A percentile compares a stretch with the other conserved stretches of the same genome.
Evolutionary conservation across 2,888 invertebrate species (phyloP).

Genomic region (Oscheius sp.): DNA sequence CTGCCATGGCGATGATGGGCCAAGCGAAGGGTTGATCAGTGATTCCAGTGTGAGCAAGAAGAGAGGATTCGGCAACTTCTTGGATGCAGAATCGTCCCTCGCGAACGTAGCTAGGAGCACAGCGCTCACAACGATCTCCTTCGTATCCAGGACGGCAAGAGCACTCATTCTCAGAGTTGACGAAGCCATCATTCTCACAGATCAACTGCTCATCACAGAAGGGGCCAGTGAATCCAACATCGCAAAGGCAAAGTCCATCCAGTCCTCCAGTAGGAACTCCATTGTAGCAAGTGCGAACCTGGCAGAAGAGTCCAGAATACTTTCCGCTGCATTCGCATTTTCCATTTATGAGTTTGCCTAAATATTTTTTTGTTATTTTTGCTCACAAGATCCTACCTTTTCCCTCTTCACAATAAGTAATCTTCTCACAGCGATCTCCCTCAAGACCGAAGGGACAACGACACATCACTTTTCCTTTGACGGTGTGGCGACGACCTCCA

Average conservation of each 20-base stretch:
- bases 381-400: no score
- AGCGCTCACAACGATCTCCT: slow-evolving; percentile 50
- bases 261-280: slow-evolving; percentile 52
- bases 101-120: slow-evolving; percentile 41
- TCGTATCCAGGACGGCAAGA: slow-evolving; percentile 46
- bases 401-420: slow-evolving; percentile 53
- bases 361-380: no score
- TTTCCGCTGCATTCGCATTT: slow-evolving; percentile 51
- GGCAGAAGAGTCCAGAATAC: slow-evolving; percentile 53
- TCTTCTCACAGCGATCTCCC: slow-evolving; percentile 54
- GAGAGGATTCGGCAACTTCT: slow-evolving; percentile 49
- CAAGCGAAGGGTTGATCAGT: slow-evolving; percentile 44
- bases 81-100: slow-evolving; percentile 48
- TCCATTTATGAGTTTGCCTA: slow-evolving; percentile 52
- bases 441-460: slow-evolving; percentile 54
- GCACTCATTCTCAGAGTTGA: slow-evolving; percentile 55
- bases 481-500: slow-evolving; percentile 45
- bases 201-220: slow-evolving; percentile 55
- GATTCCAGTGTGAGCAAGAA: slow-evolving; percentile 46
- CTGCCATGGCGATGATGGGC: slow-evolving; percentile 47
- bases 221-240: slow-evolving; percentile 53
- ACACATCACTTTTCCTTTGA: slow-evolving; percentile 46
- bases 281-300: slow-evolving; percentile 53
- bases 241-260: slow-evolving; percentile 56
- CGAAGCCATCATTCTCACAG: slow-evolving; percentile 49